A percentile compares a stretch with the other conserved stretches of the same genome.
phyloP scores from a whole-genome alignment of 2,888 invertebrate genomes.

The Epinotia brunnichana region DNA sequence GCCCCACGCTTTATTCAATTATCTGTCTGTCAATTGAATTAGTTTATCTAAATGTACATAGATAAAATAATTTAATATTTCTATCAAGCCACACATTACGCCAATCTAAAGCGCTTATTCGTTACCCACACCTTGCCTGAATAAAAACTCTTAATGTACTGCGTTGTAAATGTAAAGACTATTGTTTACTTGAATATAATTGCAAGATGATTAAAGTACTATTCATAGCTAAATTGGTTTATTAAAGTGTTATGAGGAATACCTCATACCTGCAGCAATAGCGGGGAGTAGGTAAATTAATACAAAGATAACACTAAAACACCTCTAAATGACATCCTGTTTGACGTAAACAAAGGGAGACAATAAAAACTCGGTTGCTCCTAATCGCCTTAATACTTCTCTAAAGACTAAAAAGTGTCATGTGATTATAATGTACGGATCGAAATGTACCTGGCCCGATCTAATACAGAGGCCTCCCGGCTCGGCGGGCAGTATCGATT shows the following conservation, averaged over 20 bases:
- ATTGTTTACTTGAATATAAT: not conserved
- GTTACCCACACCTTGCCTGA: not conserved
- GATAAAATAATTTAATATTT: not conserved
- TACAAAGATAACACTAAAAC: not conserved
- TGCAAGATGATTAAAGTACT: not conserved
- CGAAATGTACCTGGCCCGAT: slow-evolving; percentile 16
- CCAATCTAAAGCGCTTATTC: not conserved
- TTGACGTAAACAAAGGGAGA: too few relatives aligned
- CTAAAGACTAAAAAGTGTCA: too few relatives aligned
- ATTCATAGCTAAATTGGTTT: too few relatives aligned
- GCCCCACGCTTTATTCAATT: not conserved
- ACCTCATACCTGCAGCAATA: too few relatives aligned
- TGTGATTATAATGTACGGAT: not conserved
- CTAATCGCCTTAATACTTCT: too few relatives aligned
- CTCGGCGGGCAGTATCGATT: slow-evolving; percentile 53
- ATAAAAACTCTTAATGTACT: not conserved
- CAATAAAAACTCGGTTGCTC: too few relatives aligned
- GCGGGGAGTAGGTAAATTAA: not conserved
- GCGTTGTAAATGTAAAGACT: not conserved
- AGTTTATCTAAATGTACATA: not conserved
- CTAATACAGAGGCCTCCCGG: not conserved
- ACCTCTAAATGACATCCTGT: not conserved
- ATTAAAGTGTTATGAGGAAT: too few relatives aligned
- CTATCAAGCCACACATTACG: not conserved
- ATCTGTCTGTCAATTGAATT: not conserved